Conservation (phyloP, 2,113 vertebrate genomes). For the Perca fluviatilis region DNA sequence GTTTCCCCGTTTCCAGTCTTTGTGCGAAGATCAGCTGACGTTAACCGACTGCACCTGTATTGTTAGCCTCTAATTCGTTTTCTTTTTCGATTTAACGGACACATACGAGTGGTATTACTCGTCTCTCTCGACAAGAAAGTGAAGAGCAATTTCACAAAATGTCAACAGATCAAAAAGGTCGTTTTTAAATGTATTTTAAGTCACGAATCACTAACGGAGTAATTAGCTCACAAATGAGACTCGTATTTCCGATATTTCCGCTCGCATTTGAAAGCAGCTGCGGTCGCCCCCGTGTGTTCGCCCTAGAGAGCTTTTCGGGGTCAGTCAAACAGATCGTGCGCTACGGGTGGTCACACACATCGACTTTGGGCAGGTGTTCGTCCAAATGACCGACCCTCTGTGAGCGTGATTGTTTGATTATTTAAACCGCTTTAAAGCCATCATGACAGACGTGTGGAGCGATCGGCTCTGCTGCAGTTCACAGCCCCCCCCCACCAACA, state of each 20-base stretch:
- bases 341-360: not conserved
- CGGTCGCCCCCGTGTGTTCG: not conserved
- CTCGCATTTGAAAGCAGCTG: not conserved
- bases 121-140: not conserved
- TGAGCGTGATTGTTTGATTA: not conserved
- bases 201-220: no score
- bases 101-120: no score
- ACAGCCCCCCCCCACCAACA: not conserved
- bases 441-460: not conserved
- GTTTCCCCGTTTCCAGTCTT: no score
- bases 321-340: not conserved
- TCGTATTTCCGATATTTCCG: not conserved
- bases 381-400: not conserved
- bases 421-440: not conserved
- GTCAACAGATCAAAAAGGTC: no score
- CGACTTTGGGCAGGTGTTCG: constrained; percentile 6
- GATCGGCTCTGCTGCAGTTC: not conserved
- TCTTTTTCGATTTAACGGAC: no score
- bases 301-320: not conserved
- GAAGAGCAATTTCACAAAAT: no score
- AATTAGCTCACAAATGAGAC: not conserved
- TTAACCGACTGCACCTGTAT: not conserved
- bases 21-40: no score
- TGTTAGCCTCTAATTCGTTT: no score
- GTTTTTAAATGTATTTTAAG: no score